These are phyloP conservation scores for Dissostichus mawsoni DNA, from an alignment of 2,113 vertebrate genomes.

Conservation along the genomic window DNA sequence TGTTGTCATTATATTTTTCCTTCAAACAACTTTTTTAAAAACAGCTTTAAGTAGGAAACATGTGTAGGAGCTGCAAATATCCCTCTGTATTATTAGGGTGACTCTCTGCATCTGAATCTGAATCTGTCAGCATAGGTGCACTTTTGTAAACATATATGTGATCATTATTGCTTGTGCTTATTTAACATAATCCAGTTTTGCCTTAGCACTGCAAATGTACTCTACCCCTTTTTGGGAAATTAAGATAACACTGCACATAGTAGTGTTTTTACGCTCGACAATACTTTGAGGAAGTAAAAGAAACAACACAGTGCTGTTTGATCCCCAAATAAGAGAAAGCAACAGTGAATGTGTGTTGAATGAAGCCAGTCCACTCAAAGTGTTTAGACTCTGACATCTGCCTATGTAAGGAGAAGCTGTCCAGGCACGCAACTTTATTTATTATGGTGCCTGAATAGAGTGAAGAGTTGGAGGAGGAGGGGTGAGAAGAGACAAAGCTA, in stretches of 20 bases:
- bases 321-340: not conserved
- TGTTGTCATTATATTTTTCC: not conserved
- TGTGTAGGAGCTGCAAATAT: not conserved
- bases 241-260: not conserved
- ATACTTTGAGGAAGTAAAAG: not conserved
- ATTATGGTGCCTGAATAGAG: slow-evolving; percentile 31
- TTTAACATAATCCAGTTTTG: not conserved
- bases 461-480: not conserved
- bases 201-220: not conserved
- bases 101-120: no score
- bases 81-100: not conserved
- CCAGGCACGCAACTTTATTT: slow-evolving; percentile 33
- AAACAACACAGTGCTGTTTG: not conserved
- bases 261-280: not conserved
- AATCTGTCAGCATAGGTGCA: no score
- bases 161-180: not conserved
- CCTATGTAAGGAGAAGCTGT: slow-evolving; percentile 66
- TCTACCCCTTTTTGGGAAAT: not conserved
- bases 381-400: slow-evolving; percentile 54
- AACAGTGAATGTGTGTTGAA: slow-evolving; percentile 23
- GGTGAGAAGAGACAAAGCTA: not conserved
- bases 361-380: slow-evolving; percentile 24
- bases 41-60: not conserved
- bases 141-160: not conserved
- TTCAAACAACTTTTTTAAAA: not conserved